phyloP scores from a whole-genome alignment of 2,888 invertebrate species.

The Nudaria mundana region DNA sequence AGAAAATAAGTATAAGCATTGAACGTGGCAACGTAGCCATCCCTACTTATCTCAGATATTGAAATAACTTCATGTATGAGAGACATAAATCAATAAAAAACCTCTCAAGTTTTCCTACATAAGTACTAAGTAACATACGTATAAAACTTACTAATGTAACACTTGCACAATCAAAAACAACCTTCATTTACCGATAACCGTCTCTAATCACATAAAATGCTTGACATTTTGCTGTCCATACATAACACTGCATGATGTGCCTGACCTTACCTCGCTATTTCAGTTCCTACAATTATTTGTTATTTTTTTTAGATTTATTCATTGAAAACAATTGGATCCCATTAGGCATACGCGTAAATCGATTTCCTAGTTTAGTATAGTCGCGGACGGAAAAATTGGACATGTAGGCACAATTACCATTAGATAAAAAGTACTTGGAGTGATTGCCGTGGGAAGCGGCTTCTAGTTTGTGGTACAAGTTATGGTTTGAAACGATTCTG shows the following conservation, averaged over 20 bases:
- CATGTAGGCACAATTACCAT: conserved; percentile 69
- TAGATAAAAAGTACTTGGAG: conserved; percentile 66
- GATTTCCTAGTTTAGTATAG: conserved; percentile 55
- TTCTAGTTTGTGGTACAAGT: conserved; percentile 41
- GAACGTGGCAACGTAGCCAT: too few relatives aligned
- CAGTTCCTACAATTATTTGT: conserved; percentile 34
- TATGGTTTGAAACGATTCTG: too few relatives aligned
- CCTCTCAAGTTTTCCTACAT: too few relatives aligned
- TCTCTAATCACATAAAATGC: conserved; percentile 23
- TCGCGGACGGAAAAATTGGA: conserved; percentile 54
- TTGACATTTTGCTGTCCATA: conserved; percentile 22
- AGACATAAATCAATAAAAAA: too few relatives aligned
- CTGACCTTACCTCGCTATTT: conserved; percentile 37
- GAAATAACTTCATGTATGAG: too few relatives aligned
- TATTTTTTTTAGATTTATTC: conserved; percentile 13
- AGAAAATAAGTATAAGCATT: too few relatives aligned
- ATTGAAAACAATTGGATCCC: conserved; percentile 19
- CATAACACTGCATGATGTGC: conserved; percentile 32
- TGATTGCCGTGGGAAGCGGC: conserved; percentile 70
- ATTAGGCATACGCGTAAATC: conserved; percentile 63
- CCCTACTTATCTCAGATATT: too few relatives aligned
- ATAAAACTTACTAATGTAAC: background rate
- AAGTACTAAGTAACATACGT: too few relatives aligned
- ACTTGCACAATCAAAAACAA: conserved; percentile 19
- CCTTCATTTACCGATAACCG: conserved; percentile 13